phyloP scores from a whole-genome alignment of 2,888 invertebrate species.

The Vesta saturnalis region DNA sequence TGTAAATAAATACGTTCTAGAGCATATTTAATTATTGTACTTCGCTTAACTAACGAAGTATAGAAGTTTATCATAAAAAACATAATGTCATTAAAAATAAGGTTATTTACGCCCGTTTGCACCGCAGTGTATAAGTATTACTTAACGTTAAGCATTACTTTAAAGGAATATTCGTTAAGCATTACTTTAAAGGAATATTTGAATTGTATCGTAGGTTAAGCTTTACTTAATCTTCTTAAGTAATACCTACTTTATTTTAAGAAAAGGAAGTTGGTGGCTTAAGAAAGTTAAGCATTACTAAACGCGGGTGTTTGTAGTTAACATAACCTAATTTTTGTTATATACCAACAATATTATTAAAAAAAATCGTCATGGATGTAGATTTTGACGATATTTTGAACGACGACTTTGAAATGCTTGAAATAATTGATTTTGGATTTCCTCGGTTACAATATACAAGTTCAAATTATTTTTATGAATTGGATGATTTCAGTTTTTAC shows the following conservation, averaged over 20 bases:
- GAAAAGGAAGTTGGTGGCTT: constrained; percentile 1
- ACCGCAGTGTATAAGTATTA: constrained; percentile 2
- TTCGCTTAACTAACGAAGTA: no score
- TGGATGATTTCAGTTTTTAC: constrained; percentile 11
- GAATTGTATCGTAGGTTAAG: neutral
- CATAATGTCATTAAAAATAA: no score
- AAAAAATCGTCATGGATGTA: constrained; percentile 2
- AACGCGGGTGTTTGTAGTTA: neutral
- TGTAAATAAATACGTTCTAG: no score
- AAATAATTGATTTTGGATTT: constrained; percentile 17
- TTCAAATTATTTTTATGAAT: constrained; percentile 12
- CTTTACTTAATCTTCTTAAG: neutral
- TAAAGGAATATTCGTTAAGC: no score
- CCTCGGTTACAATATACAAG: constrained; percentile 6
- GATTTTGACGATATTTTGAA: constrained; percentile 1
- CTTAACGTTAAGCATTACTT: neutral
- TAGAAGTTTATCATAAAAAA: no score
- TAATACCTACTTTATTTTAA: neutral
- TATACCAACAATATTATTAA: neutral
- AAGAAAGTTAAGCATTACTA: neutral
- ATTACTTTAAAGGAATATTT: neutral
- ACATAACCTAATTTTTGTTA: neutral
- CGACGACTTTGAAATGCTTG: constrained; percentile 7
- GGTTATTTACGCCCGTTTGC: neutral
- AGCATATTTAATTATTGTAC: no score